phyloP scores from a whole-genome alignment of 2,888 invertebrate genomes.

The Heliconius aoede region DNA sequence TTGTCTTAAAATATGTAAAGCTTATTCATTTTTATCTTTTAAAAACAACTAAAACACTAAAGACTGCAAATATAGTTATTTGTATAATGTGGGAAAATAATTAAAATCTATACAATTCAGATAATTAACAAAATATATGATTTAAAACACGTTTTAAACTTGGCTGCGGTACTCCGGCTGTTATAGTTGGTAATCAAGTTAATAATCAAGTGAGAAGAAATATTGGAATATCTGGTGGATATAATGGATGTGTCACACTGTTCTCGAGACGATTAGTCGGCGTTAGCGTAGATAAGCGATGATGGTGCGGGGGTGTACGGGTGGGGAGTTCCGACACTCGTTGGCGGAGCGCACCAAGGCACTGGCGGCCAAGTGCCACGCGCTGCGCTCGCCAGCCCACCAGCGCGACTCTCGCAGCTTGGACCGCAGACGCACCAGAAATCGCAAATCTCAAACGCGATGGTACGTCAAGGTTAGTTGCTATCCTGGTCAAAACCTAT shows the following conservation, averaged over 20 bases:
- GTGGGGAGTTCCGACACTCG: constrained; percentile 77
- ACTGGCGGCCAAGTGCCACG: constrained; percentile 78
- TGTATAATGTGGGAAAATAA: constrained; percentile 14
- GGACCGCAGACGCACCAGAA: constrained; percentile 73
- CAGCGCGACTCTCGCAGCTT: constrained; percentile 63
- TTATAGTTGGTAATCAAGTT: neutral
- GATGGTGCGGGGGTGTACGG: constrained; percentile 78
- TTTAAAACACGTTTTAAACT: constrained; percentile 26
- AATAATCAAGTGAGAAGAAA: neutral
- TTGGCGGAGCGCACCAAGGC: constrained; percentile 80
- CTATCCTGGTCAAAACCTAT: constrained; percentile 31
- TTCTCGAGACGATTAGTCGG: constrained; percentile 50
- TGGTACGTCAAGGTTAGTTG: constrained; percentile 90
- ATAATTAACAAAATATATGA: neutral
- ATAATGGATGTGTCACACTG: constrained; percentile 33
- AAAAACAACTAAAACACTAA: neutral
- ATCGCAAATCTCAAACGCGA: constrained; percentile 83
- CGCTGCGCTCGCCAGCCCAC: constrained; percentile 71
- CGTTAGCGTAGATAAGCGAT: constrained; percentile 65
- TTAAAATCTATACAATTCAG: constrained; percentile 9
- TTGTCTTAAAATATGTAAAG: neutral
- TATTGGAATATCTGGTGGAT: constrained; percentile 9
- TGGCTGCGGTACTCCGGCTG: constrained; percentile 37
- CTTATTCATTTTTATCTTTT: neutral
- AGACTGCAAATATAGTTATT: neutral